phyloP scores from a whole-genome alignment of 2,797 vertebrate species.

The Psittacula derbiana region DNA sequence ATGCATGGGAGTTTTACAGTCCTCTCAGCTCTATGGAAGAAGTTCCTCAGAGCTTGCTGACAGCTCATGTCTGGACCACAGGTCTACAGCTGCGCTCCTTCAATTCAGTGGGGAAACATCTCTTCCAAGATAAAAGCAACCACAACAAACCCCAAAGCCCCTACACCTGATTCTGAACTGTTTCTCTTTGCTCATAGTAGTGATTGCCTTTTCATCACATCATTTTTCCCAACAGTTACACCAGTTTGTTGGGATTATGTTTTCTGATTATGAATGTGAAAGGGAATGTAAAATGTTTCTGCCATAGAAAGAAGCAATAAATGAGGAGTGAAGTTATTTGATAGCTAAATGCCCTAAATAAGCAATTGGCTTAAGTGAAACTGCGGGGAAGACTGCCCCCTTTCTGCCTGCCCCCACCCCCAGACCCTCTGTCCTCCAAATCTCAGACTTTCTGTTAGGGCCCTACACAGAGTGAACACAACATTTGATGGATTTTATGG shows the following conservation, averaged over 20 bases:
- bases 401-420: background rate
- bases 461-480: background rate
- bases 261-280: slow-evolving; percentile 40
- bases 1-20: background rate
- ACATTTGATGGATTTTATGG: background rate
- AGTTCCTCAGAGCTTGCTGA: background rate
- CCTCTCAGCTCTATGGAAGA: background rate
- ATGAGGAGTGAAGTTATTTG: slow-evolving; percentile 27
- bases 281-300: background rate
- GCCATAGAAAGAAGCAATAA: slow-evolving; percentile 22
- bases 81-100: background rate
- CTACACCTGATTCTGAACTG: background rate
- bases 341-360: slow-evolving; percentile 17
- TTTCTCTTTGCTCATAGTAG: slow-evolving; percentile 12
- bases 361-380: slow-evolving; percentile 30
- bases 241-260: background rate
- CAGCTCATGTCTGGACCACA: background rate
- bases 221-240: slow-evolving; percentile 3
- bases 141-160: background rate
- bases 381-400: background rate
- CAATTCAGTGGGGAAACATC: background rate
- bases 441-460: background rate
- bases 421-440: background rate
- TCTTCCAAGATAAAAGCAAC: background rate
- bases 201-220: background rate